Evolutionary conservation across 2,113 vertebrate genomes (phyloP), one percentile per base, ranked within the genome.

Genomic region (Ophiodon elongatus): DNA sequence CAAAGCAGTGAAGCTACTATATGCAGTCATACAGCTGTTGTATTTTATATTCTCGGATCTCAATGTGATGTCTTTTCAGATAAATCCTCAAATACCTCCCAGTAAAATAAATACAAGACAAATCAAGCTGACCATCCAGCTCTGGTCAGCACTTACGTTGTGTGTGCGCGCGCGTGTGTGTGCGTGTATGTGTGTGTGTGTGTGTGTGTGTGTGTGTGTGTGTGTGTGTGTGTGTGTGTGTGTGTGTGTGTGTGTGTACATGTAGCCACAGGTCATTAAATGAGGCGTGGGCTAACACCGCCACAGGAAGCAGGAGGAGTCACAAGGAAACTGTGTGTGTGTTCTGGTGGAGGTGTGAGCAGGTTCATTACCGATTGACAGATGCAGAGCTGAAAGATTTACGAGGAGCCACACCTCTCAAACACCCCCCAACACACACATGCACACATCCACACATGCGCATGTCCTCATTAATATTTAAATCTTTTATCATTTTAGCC

Each of bases 381-480:
- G 71, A 80, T 33, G 52, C 50, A 72, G 39, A 74, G 65, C 45
- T 85, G 75, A 89, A 79, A 91, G 71, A 89, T 81, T 90, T 79
- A 84, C 39, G 29, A 88, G 68, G 62, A 64, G 45, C 83, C 13
- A 31, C 75, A 43, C 43, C 73, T 71, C 54, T 76, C 8, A 27
- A 37, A 74, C 31, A 65, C 27, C 35, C 1, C 6, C 21, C 41
- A 3, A 65, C 31, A 60, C 29, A 17, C 43, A 11, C 52, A 25
- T 56, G 23, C 56, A 70, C 67, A 35, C 45, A n/a, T 6, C 15
- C 56, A 70, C 67, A 35, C 45, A 23, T 6, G 19, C 33, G 9
- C 67, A 41, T 66, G 17, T 73, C 52, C 54, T 82, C 47, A 87
- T 91, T 69, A 80, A 92, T 85, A 89, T 89, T 93, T 90, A 75